Conservation (phyloP, 2,888 invertebrate genomes). For the Cephus pygmeus region DNA sequence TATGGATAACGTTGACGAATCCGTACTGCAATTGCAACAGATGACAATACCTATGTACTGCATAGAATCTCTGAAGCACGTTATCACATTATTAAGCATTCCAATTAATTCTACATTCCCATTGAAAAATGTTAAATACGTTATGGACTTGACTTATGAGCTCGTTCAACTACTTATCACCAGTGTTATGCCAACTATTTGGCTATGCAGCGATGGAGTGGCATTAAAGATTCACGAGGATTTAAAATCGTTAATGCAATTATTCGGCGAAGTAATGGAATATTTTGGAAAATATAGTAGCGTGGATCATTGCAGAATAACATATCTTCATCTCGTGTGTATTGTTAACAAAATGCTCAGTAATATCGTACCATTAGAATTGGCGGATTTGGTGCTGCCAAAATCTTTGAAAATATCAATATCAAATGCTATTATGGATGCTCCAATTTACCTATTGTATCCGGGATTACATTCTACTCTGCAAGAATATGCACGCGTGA, state of each 20-base stretch:
- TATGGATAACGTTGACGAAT: conserved; percentile 55
- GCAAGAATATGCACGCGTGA: conserved; percentile 66
- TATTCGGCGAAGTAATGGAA: conserved; percentile 68
- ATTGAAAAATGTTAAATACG: conserved; percentile 45
- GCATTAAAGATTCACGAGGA: conserved; percentile 50
- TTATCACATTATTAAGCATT: conserved; percentile 49
- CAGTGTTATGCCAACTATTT: conserved; percentile 70
- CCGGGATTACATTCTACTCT: conserved; percentile 64
- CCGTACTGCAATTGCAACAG: conserved; percentile 63
- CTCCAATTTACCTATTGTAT: conserved; percentile 66
- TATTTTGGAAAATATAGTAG: conserved; percentile 44
- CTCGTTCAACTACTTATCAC: conserved; percentile 68
- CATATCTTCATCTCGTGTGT: conserved; percentile 67
- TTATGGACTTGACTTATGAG: conserved; percentile 53
- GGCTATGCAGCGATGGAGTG: conserved; percentile 62
- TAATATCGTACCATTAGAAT: conserved; percentile 63
- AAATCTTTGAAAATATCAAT: conserved; percentile 65
- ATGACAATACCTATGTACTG: conserved; percentile 67
- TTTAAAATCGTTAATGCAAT: conserved; percentile 64
- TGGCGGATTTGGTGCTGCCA: conserved; percentile 64
- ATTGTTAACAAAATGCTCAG: conserved; percentile 62
- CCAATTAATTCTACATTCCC: conserved; percentile 42
- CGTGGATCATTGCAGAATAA: conserved; percentile 59
- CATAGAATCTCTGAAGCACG: conserved; percentile 60
- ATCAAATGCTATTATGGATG: conserved; percentile 64